Evolutionary conservation across 2,113 vertebrate species (phyloP).

Genomic region (Anoura caudifer): DNA sequence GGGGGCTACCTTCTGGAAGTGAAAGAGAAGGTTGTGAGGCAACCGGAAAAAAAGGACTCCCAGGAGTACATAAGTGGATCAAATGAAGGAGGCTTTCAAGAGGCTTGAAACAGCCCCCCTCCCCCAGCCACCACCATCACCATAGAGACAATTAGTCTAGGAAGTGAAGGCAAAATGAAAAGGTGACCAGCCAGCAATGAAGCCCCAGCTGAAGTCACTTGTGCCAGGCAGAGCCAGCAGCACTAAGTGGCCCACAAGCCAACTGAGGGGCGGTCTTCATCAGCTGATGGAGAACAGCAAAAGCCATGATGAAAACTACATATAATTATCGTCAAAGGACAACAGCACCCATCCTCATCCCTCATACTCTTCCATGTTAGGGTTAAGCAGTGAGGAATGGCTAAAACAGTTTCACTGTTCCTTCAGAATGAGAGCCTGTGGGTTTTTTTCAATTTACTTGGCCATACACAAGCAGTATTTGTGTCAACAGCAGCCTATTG

Average conservation of each 20-base stretch:
- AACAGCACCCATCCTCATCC: background rate
- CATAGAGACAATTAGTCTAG: background rate
- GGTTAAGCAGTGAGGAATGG: background rate
- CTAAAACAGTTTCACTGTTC: background rate
- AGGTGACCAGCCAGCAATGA: background rate
- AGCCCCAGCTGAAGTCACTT: background rate
- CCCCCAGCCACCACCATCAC: background rate
- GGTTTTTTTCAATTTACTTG: background rate
- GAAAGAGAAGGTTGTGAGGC: background rate
- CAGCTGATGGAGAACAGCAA: too few relatives aligned
- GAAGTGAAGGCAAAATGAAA: background rate
- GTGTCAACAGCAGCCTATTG: background rate
- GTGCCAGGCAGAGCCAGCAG: too few relatives aligned
- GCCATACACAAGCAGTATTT: background rate
- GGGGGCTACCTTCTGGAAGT: background rate
- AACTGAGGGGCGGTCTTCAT: accelerated
- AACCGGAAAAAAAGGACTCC: background rate
- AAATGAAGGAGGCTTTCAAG: background rate
- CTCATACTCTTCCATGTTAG: background rate
- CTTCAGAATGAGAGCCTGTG: background rate
- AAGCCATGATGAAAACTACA: background rate
- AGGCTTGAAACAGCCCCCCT: background rate
- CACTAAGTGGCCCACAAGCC: background rate
- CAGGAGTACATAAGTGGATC: background rate
- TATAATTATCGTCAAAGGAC: background rate